Percentiles rank a stretch among this genome's conserved stretches.
Evolutionary conservation across 2,113 vertebrate species (phyloP).

Genomic region (Neolamprologus variostigma): DNA sequence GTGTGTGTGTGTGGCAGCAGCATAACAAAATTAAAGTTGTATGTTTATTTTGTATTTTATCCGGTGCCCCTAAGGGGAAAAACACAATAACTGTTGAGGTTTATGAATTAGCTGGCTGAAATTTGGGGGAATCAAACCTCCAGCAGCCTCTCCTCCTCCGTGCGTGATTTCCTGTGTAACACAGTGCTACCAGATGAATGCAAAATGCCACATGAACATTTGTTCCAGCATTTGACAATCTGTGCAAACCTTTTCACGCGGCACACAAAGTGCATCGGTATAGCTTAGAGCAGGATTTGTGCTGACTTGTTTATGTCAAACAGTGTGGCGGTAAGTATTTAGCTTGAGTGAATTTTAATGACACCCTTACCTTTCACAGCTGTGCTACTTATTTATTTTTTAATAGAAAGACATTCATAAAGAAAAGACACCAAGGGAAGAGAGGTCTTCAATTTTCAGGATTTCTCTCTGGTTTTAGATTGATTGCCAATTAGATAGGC

Average conservation of each 20-base stretch:
- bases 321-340: background rate
- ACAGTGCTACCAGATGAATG: background rate
- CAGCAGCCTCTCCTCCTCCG: background rate
- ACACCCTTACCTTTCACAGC: background rate
- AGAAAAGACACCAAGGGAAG: background rate
- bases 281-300: background rate
- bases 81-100: background rate
- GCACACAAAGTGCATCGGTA: background rate
- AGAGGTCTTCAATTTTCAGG: background rate
- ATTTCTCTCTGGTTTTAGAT: background rate
- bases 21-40: background rate
- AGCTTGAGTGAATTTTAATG: background rate
- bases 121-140: background rate
- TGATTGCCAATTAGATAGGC: slow-evolving; percentile 50
- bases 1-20: background rate
- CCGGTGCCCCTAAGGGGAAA: background rate
- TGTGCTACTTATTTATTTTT: background rate
- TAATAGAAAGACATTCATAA: background rate
- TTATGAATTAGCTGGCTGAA: background rate
- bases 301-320: background rate
- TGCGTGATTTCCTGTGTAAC: background rate
- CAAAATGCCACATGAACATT: background rate
- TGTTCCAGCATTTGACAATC: background rate
- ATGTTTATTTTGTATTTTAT: background rate
- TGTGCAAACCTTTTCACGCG: background rate